Base-by-base conservation (phyloP, 2,797 vertebrate species). In the Odontamblyopus lacepedii region DNA sequence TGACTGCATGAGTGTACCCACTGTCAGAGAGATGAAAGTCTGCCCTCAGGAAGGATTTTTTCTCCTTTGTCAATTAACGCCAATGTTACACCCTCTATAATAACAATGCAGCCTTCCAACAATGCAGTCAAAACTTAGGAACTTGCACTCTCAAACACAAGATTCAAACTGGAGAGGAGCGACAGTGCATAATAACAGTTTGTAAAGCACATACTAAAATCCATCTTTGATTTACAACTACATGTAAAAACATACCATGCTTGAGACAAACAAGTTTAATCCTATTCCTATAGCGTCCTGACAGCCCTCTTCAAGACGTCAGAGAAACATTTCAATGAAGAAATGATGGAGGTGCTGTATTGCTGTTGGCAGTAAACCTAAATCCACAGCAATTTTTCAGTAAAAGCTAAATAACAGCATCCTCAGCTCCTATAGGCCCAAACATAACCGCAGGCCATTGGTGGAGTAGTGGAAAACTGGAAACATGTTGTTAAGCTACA, bases 1-100 rank as follows among this genome's bases (percentile, higher is more conserved):
- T 92, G 91, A 78, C 91, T 92, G 84, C 83, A 74, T 86, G 85
- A 92, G 85, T 79, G 66, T 89, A 92, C 89, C 88, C 78, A 77
- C 89, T 89, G 90, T 91, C 90, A 90, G 67, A 79, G 78, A 93
- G 91, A 94, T 93, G 88, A 94, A 94, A 94, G 93, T 85, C 16
- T 83, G 80, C 88, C 92, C 88, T 89, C 76, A 89, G 91, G 90
- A 90, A 73, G 75, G 83, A 73, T 63, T 83, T 90, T 83, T 44
- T 3, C 77, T 87, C 80, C 71, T 89, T 91, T 91, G 89, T 91
- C 89, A 92, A 92, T 93, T 93, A 92, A 89, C 82, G 75, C 78
- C 82, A 84, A 91, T 88, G 92, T 90, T 90, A 92, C 92, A 92
- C 92, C 92, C 92, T 90, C 83, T 87, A 91, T 82, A 88, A 93